Evolutionary conservation across 2,113 vertebrate genomes (phyloP).

Genomic region (Psilopsiagon aymara): DNA sequence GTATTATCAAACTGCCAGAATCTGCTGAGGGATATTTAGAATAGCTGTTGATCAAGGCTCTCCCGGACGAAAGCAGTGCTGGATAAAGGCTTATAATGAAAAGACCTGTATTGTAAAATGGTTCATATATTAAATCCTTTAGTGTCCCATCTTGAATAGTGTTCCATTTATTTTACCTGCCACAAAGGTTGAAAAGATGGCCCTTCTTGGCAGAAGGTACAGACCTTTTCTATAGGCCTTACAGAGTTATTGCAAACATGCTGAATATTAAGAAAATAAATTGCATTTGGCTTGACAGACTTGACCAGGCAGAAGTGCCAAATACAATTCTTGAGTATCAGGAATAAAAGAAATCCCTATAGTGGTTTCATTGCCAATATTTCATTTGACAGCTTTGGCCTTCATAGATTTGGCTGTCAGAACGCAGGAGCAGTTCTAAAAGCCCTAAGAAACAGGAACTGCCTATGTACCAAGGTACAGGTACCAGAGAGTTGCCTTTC

Average conservation of each 20-base stretch:
- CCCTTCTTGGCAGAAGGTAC: neutral
- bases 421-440: neutral
- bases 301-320: constrained; percentile 8
- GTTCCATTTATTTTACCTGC: neutral
- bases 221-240: neutral
- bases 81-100: neutral
- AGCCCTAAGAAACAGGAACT: neutral
- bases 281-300: neutral
- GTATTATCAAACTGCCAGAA: neutral
- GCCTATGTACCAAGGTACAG: neutral
- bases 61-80: neutral
- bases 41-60: neutral
- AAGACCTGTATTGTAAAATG: neutral
- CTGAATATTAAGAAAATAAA: constrained; percentile 10
- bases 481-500: neutral
- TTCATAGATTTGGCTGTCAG: neutral
- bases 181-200: neutral
- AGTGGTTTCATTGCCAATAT: neutral
- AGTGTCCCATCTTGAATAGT: neutral
- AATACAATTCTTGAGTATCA: neutral
- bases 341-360: neutral
- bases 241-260: neutral
- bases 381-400: neutral
- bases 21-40: neutral
- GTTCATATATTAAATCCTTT: neutral